A percentile compares a stretch with the other conserved stretches of the same genome.
Conservation (phyloP, 1,140 invertebrate genomes). For the Ips typographus region DNA sequence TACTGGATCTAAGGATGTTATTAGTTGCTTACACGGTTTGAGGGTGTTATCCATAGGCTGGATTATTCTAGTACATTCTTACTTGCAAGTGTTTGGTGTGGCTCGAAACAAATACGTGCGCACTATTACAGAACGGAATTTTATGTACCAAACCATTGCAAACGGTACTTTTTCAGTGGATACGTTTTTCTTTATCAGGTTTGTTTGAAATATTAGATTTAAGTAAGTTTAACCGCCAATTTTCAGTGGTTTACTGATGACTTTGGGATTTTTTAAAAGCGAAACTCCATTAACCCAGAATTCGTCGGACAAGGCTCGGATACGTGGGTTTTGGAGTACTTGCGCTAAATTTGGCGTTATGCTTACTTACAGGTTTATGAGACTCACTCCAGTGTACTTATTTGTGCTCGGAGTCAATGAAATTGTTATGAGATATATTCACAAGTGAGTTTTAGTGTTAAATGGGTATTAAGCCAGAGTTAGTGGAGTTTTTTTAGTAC, state of each 20-base stretch:
- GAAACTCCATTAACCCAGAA: constrained; percentile 50
- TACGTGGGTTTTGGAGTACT: no score
- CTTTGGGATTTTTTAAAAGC: constrained; percentile 69
- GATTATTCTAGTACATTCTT: constrained; percentile 93
- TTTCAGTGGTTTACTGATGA: constrained; percentile 74
- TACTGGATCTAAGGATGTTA: constrained; percentile 61
- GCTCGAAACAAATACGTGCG: constrained; percentile 76
- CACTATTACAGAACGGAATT: constrained; percentile 73
- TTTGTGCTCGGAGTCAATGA: constrained; percentile 76
- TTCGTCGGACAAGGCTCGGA: no score
- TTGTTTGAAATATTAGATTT: constrained; percentile 14
- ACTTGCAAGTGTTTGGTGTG: constrained; percentile 76
- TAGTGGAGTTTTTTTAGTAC: constrained; percentile 42
- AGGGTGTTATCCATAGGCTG: constrained; percentile 82
- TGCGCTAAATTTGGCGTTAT: constrained; percentile 56
- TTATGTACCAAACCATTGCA: constrained; percentile 81
- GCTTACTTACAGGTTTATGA: constrained; percentile 67
- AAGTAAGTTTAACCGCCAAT: background rate
- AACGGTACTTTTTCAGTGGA: constrained; percentile 91
- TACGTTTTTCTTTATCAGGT: constrained; percentile 90
- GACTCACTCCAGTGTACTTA: constrained; percentile 78
- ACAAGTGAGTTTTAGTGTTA: constrained; percentile 49
- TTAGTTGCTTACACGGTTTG: constrained; percentile 79
- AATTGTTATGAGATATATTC: constrained; percentile 64
- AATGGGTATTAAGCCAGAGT: background rate